These are phyloP conservation scores for Ctenosaura bakeri DNA, from an alignment of 2,797 vertebrate genomes.

Conservation along the genomic window DNA sequence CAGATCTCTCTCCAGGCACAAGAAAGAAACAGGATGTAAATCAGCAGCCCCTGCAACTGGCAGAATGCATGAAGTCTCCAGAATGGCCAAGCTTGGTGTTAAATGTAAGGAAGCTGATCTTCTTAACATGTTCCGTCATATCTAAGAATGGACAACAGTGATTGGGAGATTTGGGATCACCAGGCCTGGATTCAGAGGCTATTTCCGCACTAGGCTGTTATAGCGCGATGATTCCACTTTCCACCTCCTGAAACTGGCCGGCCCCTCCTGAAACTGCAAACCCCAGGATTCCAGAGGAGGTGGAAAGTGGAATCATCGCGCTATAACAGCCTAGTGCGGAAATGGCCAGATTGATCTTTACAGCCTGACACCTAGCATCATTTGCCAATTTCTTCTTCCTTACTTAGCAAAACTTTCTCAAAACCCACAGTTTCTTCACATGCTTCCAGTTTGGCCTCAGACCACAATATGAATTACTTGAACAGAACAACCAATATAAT, in stretches of 20 bases:
- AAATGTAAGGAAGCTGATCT: neutral
- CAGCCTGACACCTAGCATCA: neutral
- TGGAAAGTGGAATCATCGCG: no score
- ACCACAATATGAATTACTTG: neutral
- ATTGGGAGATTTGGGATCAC: neutral
- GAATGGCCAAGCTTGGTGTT: neutral
- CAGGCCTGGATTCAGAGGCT: neutral
- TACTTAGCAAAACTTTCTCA: neutral
- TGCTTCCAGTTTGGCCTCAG: neutral
- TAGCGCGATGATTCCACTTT: no score
- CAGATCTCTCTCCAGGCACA: neutral
- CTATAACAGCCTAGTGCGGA: no score
- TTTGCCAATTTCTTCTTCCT: neutral
- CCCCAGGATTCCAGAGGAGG: no score
- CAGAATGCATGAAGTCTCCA: neutral
- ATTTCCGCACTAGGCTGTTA: no score
- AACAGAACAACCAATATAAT: neutral
- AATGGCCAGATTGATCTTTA: neutral
- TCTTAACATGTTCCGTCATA: no score
- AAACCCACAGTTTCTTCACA: neutral
- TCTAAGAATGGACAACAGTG: neutral
- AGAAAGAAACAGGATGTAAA: neutral
- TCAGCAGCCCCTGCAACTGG: neutral
- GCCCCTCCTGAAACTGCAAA: no score
- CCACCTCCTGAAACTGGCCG: no score